Conservation (phyloP, 2,113 vertebrate genomes). For the Scomber scombrus region DNA sequence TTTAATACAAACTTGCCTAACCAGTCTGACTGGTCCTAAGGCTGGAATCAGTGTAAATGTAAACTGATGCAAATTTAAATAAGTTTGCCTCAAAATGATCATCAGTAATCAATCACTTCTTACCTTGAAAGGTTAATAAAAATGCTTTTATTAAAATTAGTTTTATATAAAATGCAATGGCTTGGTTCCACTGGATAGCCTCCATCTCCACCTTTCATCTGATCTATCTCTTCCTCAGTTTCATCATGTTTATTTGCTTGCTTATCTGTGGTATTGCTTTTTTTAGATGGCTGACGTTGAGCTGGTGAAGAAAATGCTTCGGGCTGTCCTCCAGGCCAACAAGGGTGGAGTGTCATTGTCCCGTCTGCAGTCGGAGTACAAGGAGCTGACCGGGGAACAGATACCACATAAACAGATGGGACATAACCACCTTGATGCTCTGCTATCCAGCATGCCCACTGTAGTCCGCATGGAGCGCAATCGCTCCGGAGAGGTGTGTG, state of each 20-base stretch:
- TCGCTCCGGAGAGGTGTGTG: constrained; percentile 89
- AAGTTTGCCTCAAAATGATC: not conserved
- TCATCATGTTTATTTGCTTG: not conserved
- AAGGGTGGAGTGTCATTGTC: constrained; percentile 88
- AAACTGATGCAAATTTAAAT: not conserved
- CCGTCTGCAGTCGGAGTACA: constrained; percentile 90
- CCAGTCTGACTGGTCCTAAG: constrained; percentile 12
- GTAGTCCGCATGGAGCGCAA: constrained; percentile 88
- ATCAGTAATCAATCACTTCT: not conserved
- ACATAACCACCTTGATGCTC: constrained; percentile 87
- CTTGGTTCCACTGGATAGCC: not conserved
- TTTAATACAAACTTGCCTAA: constrained; percentile 31
- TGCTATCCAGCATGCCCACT: constrained; percentile 89
- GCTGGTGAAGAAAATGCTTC: constrained; percentile 90
- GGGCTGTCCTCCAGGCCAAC: constrained; percentile 90
- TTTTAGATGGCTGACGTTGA: constrained; percentile 90
- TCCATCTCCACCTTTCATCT: no score
- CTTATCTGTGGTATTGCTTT: not conserved
- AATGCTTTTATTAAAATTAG: no score
- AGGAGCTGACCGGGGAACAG: constrained; percentile 90
- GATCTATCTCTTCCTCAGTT: not conserved
- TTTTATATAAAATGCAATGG: no score
- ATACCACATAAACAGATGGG: constrained; percentile 93
- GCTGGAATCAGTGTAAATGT: not conserved
- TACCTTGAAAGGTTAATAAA: no score